These are phyloP conservation scores for Drosophila ogumai DNA, from an alignment of 1,140 invertebrate species.

Conservation along the genomic window DNA sequence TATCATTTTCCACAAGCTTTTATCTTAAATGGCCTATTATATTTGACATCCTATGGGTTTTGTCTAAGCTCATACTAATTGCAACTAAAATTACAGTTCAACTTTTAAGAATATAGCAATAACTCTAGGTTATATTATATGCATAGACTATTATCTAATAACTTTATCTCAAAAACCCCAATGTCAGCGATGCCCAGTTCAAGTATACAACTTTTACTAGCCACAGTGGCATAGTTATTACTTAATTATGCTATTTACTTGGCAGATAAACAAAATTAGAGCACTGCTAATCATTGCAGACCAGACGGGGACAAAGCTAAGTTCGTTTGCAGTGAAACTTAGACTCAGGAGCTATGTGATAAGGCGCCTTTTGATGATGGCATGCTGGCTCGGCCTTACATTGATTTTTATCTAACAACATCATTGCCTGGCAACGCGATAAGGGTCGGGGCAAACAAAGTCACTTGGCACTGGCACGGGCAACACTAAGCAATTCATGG, in stretches of 20 bases:
- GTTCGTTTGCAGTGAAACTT: conserved; percentile 1
- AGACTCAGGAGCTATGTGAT: conserved; percentile 13
- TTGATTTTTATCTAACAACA: conserved; percentile 66
- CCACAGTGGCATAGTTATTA: conserved; percentile 41
- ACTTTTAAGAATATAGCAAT: not conserved
- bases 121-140: not conserved
- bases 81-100: not conserved
- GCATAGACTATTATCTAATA: not conserved
- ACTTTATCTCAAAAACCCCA: conserved; percentile 2
- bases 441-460: conserved; percentile 56
- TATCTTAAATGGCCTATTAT: not conserved
- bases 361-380: conserved; percentile 27
- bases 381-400: conserved; percentile 38
- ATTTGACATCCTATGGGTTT: not conserved
- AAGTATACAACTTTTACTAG: conserved; percentile 5
- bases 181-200: conserved; percentile 2
- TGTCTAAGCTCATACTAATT: not conserved
- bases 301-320: conserved; percentile 1
- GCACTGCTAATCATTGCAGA: conserved; percentile 52
- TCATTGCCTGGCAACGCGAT: conserved; percentile 57
- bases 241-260: conserved; percentile 49
- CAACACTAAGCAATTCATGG: conserved; percentile 56
- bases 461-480: conserved; percentile 1
- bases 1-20: not conserved
- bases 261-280: conserved; percentile 67